Percentiles rank a stretch among this genome's conserved stretches.
Conservation (phyloP, 2,888 invertebrate genomes). For the Lasiommata megera region DNA sequence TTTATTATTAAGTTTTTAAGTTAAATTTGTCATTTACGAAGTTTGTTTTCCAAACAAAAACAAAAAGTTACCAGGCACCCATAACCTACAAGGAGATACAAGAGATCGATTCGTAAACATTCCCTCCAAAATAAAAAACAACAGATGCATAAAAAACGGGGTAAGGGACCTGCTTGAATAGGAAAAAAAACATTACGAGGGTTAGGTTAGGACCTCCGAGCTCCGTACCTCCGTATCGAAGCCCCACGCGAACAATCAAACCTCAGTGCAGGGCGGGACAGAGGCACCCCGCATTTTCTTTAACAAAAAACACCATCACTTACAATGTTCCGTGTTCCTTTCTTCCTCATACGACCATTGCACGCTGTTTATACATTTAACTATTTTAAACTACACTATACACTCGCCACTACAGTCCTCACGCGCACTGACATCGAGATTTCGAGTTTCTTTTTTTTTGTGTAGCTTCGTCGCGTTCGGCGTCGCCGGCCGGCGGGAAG, state of each 20-base stretch:
- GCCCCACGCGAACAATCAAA: slow-evolving; percentile 61
- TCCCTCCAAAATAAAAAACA: slow-evolving; percentile 68
- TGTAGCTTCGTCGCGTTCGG: slow-evolving; percentile 79
- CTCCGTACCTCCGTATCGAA: slow-evolving; percentile 77
- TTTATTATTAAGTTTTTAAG: not conserved
- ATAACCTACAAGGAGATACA: slow-evolving; percentile 55
- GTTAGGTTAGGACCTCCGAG: slow-evolving; percentile 44
- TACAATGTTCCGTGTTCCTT: slow-evolving; percentile 78
- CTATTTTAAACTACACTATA: slow-evolving; percentile 77
- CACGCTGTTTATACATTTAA: slow-evolving; percentile 77
- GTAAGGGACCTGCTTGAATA: slow-evolving; percentile 69
- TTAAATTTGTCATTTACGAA: not conserved
- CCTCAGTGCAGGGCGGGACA: slow-evolving; percentile 65
- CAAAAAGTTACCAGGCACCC: slow-evolving; percentile 43
- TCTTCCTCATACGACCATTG: slow-evolving; percentile 83
- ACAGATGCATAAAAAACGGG: slow-evolving; percentile 62
- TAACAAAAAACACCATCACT: slow-evolving; percentile 72
- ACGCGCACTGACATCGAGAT: slow-evolving; percentile 72
- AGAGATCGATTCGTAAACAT: slow-evolving; percentile 66
- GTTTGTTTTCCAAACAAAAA: not conserved
- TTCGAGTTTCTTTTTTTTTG: slow-evolving; percentile 65
- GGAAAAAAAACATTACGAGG: slow-evolving; percentile 70
- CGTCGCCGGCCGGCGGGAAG: slow-evolving; percentile 85
- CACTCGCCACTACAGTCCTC: slow-evolving; percentile 66
- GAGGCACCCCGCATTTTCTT: slow-evolving; percentile 70